Evolutionary conservation across 2,888 invertebrate species (phyloP).

Genomic region (Tiliacea citrago): DNA sequence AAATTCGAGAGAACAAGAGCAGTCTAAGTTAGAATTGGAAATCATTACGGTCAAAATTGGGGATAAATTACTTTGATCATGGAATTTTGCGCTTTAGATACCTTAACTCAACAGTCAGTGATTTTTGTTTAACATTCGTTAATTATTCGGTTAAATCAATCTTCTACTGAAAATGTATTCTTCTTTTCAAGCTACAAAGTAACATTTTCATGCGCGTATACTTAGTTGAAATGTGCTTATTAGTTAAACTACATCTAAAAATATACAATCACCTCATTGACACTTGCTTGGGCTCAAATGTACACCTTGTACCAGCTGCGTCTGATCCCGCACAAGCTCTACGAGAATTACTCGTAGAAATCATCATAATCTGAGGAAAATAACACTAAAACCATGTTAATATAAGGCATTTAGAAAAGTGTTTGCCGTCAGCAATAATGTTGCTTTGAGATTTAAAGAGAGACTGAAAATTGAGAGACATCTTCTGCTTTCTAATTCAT

Average conservation of each 20-base stretch:
- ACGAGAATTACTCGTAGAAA: slow-evolving; percentile 49
- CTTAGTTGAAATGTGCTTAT: not conserved
- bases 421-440: not conserved
- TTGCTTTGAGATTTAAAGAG: not conserved
- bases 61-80: not conserved
- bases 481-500: not conserved
- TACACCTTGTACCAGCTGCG: slow-evolving; percentile 43
- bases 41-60: not conserved
- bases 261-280: slow-evolving; percentile 56
- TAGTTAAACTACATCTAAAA: slow-evolving; percentile 9
- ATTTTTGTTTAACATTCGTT: not conserved
- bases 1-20: not conserved
- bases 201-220: not conserved
- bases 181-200: not conserved
- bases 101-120: not conserved
- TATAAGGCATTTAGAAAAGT: slow-evolving; percentile 22
- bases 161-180: not conserved
- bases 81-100: not conserved
- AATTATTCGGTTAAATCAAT: not conserved
- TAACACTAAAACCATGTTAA: slow-evolving; percentile 53
- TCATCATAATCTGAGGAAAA: slow-evolving; percentile 59
- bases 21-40: not conserved
- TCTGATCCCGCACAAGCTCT: slow-evolving; percentile 62
- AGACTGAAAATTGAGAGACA: not conserved
- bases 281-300: slow-evolving; percentile 59